Evolutionary conservation across 92 coral and sea anemone genomes (phyloP), one percentile per base, ranked within the genome.

Genomic region (Zoanthus sociatus): DNA sequence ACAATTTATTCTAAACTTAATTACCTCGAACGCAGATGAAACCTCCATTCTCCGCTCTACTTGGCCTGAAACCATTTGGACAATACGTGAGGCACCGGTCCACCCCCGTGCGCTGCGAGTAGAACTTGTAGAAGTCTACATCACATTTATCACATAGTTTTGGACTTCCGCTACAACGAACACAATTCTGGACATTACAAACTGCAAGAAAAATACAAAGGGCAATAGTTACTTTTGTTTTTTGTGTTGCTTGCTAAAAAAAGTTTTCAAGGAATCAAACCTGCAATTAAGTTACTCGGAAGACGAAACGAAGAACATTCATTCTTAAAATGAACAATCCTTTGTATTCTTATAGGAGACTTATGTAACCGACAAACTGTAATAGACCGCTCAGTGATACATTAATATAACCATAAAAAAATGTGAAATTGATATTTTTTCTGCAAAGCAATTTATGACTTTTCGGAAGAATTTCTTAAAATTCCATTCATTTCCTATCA

Each of bases 121-220:
- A 81, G 85, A 81, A 81, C 61, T 81, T 81, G 74, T 81, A 81
- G 42, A 81, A 81, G 44, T 81, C 85, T 17, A 9, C 30, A 53
- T 81, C 75, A 66, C 85, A 81, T 56, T 81, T 66, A 44, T 66
- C 85, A 51, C 85, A 81, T 7, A 64, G 30, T 8, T 81, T 81
- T 15, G 85, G 85, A 70, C 64, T 81, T 20, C 60, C 74, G 31
- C 73, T 8, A 9, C 85, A 81, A 44, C 85, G 85, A n/a, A 37
- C 45, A 26, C 85, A 81, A 20, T 81, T 81, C 58, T 81, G 60
- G 15, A 81, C 85, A 42, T 66, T 74, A 66, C 85, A 81, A 46
- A 66, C 85, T 81, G 53, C 6, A 18, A 21, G 20, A 20, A 50
- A 11, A 5, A 48, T 5, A 50, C 10, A 11, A 7, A 50, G 12